Conservation (phyloP, 2,888 invertebrate genomes). For the Papilio elwesi region DNA sequence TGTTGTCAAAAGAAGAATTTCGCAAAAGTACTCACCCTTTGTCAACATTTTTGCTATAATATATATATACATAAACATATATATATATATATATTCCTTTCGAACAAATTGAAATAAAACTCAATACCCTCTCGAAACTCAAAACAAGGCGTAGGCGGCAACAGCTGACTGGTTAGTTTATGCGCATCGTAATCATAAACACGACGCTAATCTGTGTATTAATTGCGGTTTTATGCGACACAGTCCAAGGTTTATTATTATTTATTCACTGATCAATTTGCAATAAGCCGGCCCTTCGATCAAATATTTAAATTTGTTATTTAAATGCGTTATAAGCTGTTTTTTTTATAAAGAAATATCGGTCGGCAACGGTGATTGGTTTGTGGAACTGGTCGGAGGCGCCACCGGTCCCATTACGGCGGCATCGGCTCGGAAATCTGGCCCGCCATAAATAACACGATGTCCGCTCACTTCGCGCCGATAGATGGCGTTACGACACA, state of each 20-base stretch:
- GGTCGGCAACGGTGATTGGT: constrained; percentile 21
- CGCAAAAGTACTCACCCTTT: too few species aligned
- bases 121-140: background rate
- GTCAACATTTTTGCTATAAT: too few species aligned
- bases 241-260: constrained; percentile 58
- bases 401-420: constrained; percentile 15
- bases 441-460: constrained; percentile 20
- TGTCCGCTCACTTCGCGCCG: background rate
- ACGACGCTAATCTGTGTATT: constrained; percentile 57
- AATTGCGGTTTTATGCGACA: constrained; percentile 58
- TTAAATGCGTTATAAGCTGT: constrained; percentile 40
- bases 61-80: too few species aligned
- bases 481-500: constrained; percentile 22
- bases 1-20: background rate
- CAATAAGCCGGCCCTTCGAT: constrained; percentile 48
- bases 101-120: constrained; percentile 1
- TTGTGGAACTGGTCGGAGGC: constrained; percentile 25
- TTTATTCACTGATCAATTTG: constrained; percentile 56
- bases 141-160: constrained; percentile 14
- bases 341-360: background rate
- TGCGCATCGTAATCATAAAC: constrained; percentile 53
- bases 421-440: constrained; percentile 23
- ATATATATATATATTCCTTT: too few species aligned
- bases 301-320: constrained; percentile 47
- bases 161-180: constrained; percentile 24